These are phyloP conservation scores for Sminthopsis crassicaudata DNA, from an alignment of 2,113 vertebrate genomes.

Conservation along the genomic window DNA sequence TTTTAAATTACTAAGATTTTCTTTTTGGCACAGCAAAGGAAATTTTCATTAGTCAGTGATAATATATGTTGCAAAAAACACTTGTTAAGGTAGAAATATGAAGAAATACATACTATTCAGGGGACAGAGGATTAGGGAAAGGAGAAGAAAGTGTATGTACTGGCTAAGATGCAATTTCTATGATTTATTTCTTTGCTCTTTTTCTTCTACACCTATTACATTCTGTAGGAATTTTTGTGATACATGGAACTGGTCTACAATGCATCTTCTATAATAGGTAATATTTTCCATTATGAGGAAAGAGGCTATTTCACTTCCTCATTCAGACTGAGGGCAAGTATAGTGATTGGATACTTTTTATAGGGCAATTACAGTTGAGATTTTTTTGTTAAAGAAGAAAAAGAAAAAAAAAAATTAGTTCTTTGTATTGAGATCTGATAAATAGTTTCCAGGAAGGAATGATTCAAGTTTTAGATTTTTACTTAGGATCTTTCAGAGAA, in stretches of 20 bases:
- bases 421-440: background rate
- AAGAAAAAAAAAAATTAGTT: background rate
- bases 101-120: background rate
- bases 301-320: background rate
- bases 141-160: background rate
- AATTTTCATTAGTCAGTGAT: background rate
- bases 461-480: constrained; percentile 1
- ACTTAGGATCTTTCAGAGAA: background rate
- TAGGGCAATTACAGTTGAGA: background rate
- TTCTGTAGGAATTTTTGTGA: constrained; percentile 27
- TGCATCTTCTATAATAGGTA: background rate
- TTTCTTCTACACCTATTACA: constrained; percentile 15
- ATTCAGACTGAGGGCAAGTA: background rate
- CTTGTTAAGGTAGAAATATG: constrained; percentile 6
- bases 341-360: constrained; percentile 15
- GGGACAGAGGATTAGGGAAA: background rate
- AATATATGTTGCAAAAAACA: background rate
- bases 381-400: background rate
- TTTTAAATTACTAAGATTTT: background rate
- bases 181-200: constrained; percentile 23
- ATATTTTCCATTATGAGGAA: constrained; percentile 3
- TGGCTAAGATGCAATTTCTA: background rate
- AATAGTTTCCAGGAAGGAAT: background rate
- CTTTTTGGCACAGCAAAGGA: background rate
- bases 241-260: constrained; percentile 25